Evolutionary conservation across 2,113 vertebrate genomes (phyloP), one percentile per base, ranked within the genome.

Genomic region (Erpornis zantholeuca): DNA sequence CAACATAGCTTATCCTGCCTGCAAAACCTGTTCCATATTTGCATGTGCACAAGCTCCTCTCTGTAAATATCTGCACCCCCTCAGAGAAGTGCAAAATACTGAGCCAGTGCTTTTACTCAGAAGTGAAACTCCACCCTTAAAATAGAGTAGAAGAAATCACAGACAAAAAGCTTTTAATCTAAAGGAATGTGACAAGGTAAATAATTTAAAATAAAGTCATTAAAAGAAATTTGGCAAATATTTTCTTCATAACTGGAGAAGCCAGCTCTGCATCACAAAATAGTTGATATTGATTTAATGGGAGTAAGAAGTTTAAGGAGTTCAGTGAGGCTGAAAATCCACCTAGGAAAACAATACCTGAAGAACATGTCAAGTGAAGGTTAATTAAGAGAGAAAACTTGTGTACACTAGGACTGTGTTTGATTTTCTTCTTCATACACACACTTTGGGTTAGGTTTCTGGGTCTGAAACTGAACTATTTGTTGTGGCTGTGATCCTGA

Each of bases 271-370:
- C 78, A 38, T 50, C 38, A 65, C 42, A 50, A 85, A 84, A 61
- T 3, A 61, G 31, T 7, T 60, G 25, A 61, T 85, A 78, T 69
- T 95, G 84, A 90, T 87, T 95, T 88, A 92, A 80, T 70, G 50
- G 75, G 31, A 95, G 64, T 15, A 77, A 70, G 40, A 95, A 63
- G 47, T 78, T 94, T 86, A 77, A 78, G 12, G 47, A 86, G 68
- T 33, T 81, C 73, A 92, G 31, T 91, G 71, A 96, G 36, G 92
- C 83, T 93, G 70, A 94, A 96, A 94, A 89, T 87, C 44, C 86
- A 89, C 7, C 42, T 49, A 83, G 18, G 44, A 79, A 86, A 92
- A 95, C 76, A 86, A 47, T 73, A 78, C 33, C 63, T 70, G 24
- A 68, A 84, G 38, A 93, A 70, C 14, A 19, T 0, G 10, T 57